Evolutionary conservation across 2,888 invertebrate genomes (phyloP), one percentile per base, ranked within the genome.

Genomic region (Aspidiotus destructor): DNA sequence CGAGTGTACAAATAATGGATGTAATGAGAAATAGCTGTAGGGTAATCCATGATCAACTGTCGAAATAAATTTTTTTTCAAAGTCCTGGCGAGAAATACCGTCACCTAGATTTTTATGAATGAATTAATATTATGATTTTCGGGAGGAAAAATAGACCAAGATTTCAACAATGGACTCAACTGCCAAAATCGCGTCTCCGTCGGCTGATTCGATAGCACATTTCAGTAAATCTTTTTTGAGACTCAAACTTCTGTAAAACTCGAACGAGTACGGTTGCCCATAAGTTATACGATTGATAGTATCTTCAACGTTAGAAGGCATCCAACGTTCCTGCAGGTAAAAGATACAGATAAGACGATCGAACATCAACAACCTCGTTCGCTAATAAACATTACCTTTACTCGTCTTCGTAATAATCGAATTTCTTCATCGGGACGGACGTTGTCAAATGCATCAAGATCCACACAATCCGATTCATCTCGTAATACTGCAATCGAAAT

Each of bases 111-210:
- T 28, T 55, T 55, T 67, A 17, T 70, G 60, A 16, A 58, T 57
- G 44, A 55, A 15, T 42, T 58, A 63, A 67, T 44, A 17, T 65
- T 52, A 73, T 64, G 54, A 44, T 60, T 40, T 55, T 41, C 7
- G 62, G 13, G 15, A n/a, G 28, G 9, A 67, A 63, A 61, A 61
- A 53, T 52, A 55, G 15, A 53, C 8, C 11, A 13, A 61, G 42
- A 60, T 60, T 11, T 28, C 5, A 28, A 28, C 28, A 28, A 28
- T 28, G 28, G 28, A 48, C 48, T n/a, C 48, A 48, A 86, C 86
- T 71, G 83, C 82, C 64, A 87, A 78, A 72, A 90, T 86, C 40
- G 86, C 84, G 81, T 90, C 88, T 40, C 91, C 92, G 77, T 89
- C 87, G 8, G 86, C 87, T 63, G 84, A 81, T 41, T 81, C 80